phyloP scores from a whole-genome alignment of 2,113 vertebrate genomes.

The Tenebrosternarchus preto region DNA sequence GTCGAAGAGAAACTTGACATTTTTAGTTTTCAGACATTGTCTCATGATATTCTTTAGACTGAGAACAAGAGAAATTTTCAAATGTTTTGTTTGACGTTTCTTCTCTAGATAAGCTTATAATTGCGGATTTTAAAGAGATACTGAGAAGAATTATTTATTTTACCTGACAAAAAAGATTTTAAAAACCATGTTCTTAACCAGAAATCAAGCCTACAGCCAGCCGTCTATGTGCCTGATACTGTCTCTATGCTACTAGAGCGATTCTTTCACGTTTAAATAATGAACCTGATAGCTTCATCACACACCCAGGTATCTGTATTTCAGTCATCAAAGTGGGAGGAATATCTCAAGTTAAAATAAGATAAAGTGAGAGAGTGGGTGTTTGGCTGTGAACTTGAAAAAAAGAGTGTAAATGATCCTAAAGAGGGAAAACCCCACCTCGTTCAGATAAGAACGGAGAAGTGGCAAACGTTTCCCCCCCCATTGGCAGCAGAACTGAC shows the following conservation, averaged over 20 bases:
- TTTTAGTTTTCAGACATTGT: not conserved
- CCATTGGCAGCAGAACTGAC: slow-evolving; percentile 21
- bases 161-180: no score
- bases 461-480: slow-evolving; percentile 18
- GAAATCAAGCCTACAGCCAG: no score
- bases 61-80: not conserved
- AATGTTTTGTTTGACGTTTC: no score
- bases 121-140: no score
- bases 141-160: no score
- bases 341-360: slow-evolving; percentile 27
- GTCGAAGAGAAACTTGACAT: not conserved
- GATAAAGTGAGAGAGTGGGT: not conserved
- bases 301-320: slow-evolving; percentile 28
- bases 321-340: slow-evolving; percentile 28
- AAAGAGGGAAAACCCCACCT: not conserved
- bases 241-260: slow-evolving; percentile 6
- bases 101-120: no score
- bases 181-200: no score
- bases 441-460: slow-evolving; percentile 10
- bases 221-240: slow-evolving; percentile 4
- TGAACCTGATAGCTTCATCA: slow-evolving; percentile 19
- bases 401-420: slow-evolving; percentile 6
- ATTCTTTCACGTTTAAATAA: slow-evolving; percentile 10
- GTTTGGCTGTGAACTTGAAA: slow-evolving; percentile 25
- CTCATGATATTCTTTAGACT: not conserved